Base-by-base conservation (phyloP, 1,140 invertebrate genomes). In the Drosophila subobscura region DNA sequence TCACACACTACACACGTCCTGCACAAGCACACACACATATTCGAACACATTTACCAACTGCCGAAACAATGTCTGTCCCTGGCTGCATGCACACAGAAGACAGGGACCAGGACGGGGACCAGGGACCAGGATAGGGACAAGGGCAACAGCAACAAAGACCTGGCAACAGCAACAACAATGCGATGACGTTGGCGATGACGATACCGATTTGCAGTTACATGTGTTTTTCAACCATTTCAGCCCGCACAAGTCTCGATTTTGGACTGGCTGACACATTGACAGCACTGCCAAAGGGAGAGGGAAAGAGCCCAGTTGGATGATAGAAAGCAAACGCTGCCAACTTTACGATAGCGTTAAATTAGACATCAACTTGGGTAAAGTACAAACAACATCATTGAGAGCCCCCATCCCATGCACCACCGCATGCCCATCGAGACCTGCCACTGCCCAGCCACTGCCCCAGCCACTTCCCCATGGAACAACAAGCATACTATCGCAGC, bases 341-440 rank as follows among this genome's bases (percentile, higher is more conserved):
- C 71, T 68, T 79, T 76, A 54, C 78, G 83, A 88, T 83, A 83
- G 83, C 84, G 83, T 88, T 88, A 86, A 86, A 86, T 86, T 86
- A 86, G 83, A 86, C 83, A 86, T 88, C 83, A 83, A 76, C 78
- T 88, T 86, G 78, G 83, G 49, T 20, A 68, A 67, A 63, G 78
- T 72, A 85, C 65, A 75, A 65, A 41, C 52, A 51, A 51, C 40
- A 46, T 56, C 72, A 81, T 70, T 86, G 83, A 88, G 81, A 74
- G 53, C 44, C 50, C 74, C 61, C 72, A 53, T 58, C 45, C 33
- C 1, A 10, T 33, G 29, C 29, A 2, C 7, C 29, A 33, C 77
- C 58, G 33, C 45, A 46, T 44, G 77, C 81, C 81, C 71, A 81
- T 86, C 80, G 10, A 66, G 49, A 5, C 47, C 22, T 16, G 40